Percentiles rank a stretch among this genome's conserved stretches.
phyloP scores from a whole-genome alignment of 1,140 invertebrate species.

The Frieseomelitta varia region DNA sequence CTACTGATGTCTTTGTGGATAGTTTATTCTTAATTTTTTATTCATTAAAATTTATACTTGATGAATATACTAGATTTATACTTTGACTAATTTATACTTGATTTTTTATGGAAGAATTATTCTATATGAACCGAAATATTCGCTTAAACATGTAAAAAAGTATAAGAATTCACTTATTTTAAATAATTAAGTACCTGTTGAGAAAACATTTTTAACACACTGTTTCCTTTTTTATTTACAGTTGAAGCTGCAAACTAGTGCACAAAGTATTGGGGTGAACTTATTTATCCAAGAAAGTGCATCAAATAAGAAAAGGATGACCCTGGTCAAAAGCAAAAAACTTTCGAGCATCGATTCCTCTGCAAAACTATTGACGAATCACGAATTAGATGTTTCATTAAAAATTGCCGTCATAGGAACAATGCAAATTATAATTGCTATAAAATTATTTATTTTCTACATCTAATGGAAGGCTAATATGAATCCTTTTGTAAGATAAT shows the following conservation, averaged over 20 bases:
- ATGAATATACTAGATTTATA: no score
- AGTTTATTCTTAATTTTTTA: not conserved
- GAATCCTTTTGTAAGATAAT: slow-evolving; percentile 1
- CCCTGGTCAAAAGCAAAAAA: not conserved
- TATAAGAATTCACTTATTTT: not conserved
- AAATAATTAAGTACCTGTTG: not conserved
- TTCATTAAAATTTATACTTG: no score
- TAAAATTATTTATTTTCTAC: not conserved
- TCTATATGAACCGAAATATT: not conserved
- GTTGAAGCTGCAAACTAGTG: not conserved
- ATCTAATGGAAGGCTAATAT: not conserved
- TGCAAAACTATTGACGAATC: not conserved
- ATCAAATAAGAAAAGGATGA: slow-evolving; percentile 29
- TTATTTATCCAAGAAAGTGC: not conserved
- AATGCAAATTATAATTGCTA: not conserved
- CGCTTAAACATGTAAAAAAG: not conserved
- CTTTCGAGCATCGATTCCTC: not conserved
- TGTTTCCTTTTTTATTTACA: not conserved
- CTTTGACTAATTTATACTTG: no score
- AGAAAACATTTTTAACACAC: not conserved
- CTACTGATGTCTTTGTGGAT: not conserved
- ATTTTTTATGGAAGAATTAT: not conserved
- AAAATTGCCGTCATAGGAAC: not conserved
- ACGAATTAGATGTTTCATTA: not conserved
- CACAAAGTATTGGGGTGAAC: not conserved